phyloP scores from a whole-genome alignment of 2,113 vertebrate species.

The Scophthalmus maximus region DNA sequence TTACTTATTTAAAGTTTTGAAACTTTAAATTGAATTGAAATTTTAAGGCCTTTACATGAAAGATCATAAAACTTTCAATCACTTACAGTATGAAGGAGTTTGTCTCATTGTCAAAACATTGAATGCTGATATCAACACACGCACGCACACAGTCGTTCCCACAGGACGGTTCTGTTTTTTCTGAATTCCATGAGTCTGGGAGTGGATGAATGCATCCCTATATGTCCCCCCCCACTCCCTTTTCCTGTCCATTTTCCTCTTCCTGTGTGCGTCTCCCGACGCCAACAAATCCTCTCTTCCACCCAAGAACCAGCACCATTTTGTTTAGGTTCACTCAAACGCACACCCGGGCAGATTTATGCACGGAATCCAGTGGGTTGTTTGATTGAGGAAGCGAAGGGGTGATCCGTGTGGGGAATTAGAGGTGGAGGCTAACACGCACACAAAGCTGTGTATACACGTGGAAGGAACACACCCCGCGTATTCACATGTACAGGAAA shows the following conservation, averaged over 20 bases:
- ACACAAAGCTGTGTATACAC: slow-evolving; percentile 32
- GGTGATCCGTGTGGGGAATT: slow-evolving; percentile 53
- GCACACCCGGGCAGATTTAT: slow-evolving; percentile 55
- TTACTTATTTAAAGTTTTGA: too few relatives aligned
- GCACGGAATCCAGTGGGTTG: slow-evolving; percentile 56
- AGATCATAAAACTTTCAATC: too few relatives aligned
- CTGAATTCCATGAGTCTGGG: slow-evolving; percentile 37
- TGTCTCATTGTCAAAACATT: too few relatives aligned
- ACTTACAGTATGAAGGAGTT: too few relatives aligned
- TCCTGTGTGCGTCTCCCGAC: slow-evolving; percentile 53
- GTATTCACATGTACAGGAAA: slow-evolving; percentile 59
- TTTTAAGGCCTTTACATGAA: too few relatives aligned
- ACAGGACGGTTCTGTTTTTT: slow-evolving; percentile 5
- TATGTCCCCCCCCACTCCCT: slow-evolving; percentile 37
- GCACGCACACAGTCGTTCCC: not conserved
- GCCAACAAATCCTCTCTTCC: slow-evolving; percentile 31
- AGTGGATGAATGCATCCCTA: slow-evolving; percentile 63
- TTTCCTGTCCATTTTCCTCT: slow-evolving; percentile 54
- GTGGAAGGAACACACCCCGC: slow-evolving; percentile 27
- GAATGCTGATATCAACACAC: not conserved
- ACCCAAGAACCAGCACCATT: slow-evolving; percentile 5
- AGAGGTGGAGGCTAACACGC: slow-evolving; percentile 23
- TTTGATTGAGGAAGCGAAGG: slow-evolving; percentile 64
- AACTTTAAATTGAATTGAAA: too few relatives aligned
- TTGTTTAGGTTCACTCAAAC: slow-evolving; percentile 57